phyloP scores from a whole-genome alignment of 2,888 invertebrate species.

The Mactromeris polynyma region DNA sequence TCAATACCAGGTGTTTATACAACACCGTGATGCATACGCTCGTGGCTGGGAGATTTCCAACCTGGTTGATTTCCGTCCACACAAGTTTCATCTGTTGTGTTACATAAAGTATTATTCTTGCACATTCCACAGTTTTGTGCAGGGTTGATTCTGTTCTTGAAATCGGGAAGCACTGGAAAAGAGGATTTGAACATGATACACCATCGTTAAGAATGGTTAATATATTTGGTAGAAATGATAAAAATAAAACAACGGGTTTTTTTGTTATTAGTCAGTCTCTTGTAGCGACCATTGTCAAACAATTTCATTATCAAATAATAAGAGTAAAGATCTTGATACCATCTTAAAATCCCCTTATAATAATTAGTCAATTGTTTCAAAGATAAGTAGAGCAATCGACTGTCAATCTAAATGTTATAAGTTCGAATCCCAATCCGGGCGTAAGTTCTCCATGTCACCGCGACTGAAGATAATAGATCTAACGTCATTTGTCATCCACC shows the following conservation, averaged over 20 bases:
- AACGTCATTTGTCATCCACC: too few species aligned
- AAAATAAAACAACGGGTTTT: too few species aligned
- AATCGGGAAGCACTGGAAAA: background rate
- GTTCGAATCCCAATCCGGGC: too few species aligned
- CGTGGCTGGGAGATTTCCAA: background rate
- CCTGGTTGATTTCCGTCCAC: too few species aligned
- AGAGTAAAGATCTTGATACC: background rate
- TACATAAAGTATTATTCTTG: background rate
- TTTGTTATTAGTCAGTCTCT: too few species aligned
- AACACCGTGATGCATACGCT: background rate
- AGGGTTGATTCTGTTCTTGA: background rate
- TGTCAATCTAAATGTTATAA: too few species aligned
- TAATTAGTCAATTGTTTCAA: too few species aligned
- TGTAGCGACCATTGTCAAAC: background rate
- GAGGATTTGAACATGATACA: background rate
- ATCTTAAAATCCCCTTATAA: too few species aligned
- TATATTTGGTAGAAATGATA: background rate
- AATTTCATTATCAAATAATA: background rate
- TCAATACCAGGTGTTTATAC: too few species aligned
- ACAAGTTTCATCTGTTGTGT: background rate
- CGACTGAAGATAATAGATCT: too few species aligned
- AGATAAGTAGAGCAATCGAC: too few species aligned
- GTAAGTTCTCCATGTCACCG: too few species aligned
- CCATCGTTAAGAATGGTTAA: background rate
- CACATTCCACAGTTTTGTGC: constrained; percentile 14